A percentile compares a stretch with the other conserved stretches of the same genome.
Conservation (phyloP, 1,140 invertebrate genomes). For the Penaeus chinensis region DNA sequence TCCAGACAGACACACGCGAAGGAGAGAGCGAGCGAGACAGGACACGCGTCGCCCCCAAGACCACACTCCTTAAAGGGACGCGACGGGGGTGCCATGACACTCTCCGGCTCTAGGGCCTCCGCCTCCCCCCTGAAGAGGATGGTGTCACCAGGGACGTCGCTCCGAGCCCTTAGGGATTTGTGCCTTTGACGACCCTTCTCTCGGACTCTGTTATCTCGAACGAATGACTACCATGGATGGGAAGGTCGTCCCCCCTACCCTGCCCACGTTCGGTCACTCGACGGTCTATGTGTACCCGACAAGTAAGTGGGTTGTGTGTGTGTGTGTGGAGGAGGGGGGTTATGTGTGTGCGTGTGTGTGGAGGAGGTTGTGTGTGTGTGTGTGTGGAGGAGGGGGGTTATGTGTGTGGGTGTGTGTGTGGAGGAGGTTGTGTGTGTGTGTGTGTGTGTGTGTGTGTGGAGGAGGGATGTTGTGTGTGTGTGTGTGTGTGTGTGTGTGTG, state of each 20-base stretch:
- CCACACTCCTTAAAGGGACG: too few species aligned
- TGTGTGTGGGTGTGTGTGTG: not conserved
- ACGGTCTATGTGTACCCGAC: conserved; percentile 49
- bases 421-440: too few species aligned
- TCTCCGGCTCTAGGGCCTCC: too few species aligned
- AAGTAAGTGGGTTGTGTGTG: conserved; percentile 12
- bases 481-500: too few species aligned
- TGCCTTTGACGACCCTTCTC: conserved; percentile 17
- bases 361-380: not conserved
- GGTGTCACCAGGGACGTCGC: too few species aligned
- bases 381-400: not conserved
- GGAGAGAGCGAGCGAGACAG: too few species aligned
- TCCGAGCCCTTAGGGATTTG: not conserved
- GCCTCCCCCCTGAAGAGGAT: too few species aligned
- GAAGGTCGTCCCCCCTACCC: conserved; percentile 30
- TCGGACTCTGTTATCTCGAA: not conserved
- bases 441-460: too few species aligned
- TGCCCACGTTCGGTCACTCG: conserved; percentile 39
- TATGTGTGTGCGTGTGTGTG: not conserved
- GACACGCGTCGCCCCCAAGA: too few species aligned
- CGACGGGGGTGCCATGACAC: too few species aligned
- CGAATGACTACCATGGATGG: conserved; percentile 15
- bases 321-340: not conserved
- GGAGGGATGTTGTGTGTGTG: too few species aligned
- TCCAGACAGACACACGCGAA: too few species aligned